Base-by-base conservation (phyloP, 2,888 invertebrate species). In the Drosophila melanosoma region DNA sequence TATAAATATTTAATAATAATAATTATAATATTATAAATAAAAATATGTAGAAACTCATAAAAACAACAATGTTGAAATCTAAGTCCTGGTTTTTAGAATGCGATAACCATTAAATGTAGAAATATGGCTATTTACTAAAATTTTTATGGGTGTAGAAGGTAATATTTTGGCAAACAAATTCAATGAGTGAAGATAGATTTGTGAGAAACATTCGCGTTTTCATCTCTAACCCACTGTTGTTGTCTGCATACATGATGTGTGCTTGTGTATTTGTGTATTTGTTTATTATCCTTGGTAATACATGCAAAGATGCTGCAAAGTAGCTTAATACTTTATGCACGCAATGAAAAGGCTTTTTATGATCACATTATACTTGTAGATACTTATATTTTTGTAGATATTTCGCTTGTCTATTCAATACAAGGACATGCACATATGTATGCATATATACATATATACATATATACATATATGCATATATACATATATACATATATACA, bases 261-360 rank as follows among this genome's bases (percentile, higher is more conserved):
- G 54, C 15, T 29, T 42, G 36, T 59, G 63, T 65, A 62, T 54
- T 49, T 77, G 73, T 85, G 72, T 85, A 75, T 81, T 82, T 89
- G 87, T 83, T 78, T 84, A 82, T 87, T 86, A 89, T 87, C 82
- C 85, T 74, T 76, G 76, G 83, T 87, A 84, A 89, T 84, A 83
- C 90, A 90, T 85, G 90, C 89, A 89, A 88, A 89, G 87, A 88
- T 83, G 87, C 86, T 90, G 90, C 89, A 90, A 91, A 90, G 90
- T 91, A 91, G 90, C 90, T 90, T 90, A 90, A 90, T 89, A 90
- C 91, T 91, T 90, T 90, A 90, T 89, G 90, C 79, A 82, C 74
- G 91, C 90, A 86, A 84, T 91, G 91, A 90, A 90, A 87, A 88
- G 90, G 82, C 91, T 90, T 90, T 90, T 90, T 90, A 90, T 85